Evolutionary conservation across 2,113 vertebrate species (phyloP).

Genomic region (Coregonus clupeaformis): DNA sequence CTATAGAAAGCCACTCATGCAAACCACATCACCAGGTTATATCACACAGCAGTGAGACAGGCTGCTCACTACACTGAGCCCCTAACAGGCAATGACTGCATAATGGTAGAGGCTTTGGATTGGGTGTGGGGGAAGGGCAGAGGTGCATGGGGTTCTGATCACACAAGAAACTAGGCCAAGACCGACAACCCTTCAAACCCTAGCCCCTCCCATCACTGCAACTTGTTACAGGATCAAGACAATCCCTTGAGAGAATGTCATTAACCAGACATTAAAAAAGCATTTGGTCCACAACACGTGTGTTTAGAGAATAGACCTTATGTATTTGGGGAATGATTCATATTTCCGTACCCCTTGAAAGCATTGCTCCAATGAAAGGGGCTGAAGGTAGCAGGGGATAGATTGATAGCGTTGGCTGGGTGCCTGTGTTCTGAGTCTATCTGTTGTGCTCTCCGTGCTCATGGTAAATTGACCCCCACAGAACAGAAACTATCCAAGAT

Average conservation of each 20-base stretch:
- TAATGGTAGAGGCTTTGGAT: conserved; percentile 73
- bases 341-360: conserved; percentile 68
- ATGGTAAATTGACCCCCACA: conserved; percentile 77
- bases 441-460: conserved; percentile 73
- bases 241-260: conserved; percentile 49
- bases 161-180: conserved; percentile 78
- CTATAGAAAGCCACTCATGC: conserved; percentile 42
- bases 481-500: conserved; percentile 64
- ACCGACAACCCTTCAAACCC: conserved; percentile 63
- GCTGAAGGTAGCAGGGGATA: conserved; percentile 72
- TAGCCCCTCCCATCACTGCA: conserved; percentile 53
- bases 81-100: conserved; percentile 59
- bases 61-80: conserved; percentile 70
- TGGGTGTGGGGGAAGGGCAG: conserved; percentile 73
- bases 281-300: conserved; percentile 57
- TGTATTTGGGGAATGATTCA: conserved; percentile 66
- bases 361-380: conserved; percentile 67
- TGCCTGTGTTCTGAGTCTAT: conserved; percentile 76
- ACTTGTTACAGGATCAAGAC: conserved; percentile 52
- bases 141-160: conserved; percentile 79
- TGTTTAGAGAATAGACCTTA: conserved; percentile 59
- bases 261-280: conserved; percentile 38
- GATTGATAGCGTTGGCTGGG: conserved; percentile 79
- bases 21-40: conserved; percentile 57
- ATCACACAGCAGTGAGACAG: conserved; percentile 60